Evolutionary conservation across 2,888 invertebrate genomes (phyloP).

Genomic region (Theretra japonica): DNA sequence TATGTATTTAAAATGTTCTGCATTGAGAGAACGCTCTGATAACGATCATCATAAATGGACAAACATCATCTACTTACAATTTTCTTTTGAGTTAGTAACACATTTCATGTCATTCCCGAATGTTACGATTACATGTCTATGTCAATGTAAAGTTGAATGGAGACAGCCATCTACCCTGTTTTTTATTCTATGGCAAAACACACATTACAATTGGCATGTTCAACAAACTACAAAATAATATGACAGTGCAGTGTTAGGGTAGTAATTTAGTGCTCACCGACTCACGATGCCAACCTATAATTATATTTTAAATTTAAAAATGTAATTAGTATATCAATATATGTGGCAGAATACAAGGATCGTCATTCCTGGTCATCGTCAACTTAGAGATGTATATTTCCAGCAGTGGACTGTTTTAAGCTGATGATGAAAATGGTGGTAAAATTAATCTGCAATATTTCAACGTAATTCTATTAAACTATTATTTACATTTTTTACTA

Average conservation of each 20-base stretch:
- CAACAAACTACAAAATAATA: slow-evolving; percentile 28
- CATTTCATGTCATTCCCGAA: background rate
- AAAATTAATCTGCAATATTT: too few relatives aligned
- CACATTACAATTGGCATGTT: slow-evolving; percentile 34
- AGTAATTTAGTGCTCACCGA: slow-evolving; percentile 22
- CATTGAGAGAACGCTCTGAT: too few relatives aligned
- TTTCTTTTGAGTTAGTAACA: background rate
- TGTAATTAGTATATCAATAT: background rate
- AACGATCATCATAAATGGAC: too few relatives aligned
- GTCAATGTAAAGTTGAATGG: too few relatives aligned
- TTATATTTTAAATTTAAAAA: background rate
- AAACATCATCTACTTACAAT: too few relatives aligned
- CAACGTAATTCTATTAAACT: too few relatives aligned
- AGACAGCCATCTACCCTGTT: background rate
- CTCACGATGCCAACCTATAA: slow-evolving; percentile 11
- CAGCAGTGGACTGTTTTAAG: too few relatives aligned
- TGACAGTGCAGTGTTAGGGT: slow-evolving; percentile 28
- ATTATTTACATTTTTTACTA: too few relatives aligned
- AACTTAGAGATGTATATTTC: too few relatives aligned
- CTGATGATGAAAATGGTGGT: too few relatives aligned
- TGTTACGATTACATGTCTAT: too few relatives aligned
- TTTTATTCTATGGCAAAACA: slow-evolving; percentile 16
- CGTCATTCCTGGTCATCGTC: background rate
- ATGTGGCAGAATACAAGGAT: background rate
- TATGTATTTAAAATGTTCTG: too few relatives aligned